Conservation (phyloP, 2,888 invertebrate genomes). For the Omphaloscelis lunosa region DNA sequence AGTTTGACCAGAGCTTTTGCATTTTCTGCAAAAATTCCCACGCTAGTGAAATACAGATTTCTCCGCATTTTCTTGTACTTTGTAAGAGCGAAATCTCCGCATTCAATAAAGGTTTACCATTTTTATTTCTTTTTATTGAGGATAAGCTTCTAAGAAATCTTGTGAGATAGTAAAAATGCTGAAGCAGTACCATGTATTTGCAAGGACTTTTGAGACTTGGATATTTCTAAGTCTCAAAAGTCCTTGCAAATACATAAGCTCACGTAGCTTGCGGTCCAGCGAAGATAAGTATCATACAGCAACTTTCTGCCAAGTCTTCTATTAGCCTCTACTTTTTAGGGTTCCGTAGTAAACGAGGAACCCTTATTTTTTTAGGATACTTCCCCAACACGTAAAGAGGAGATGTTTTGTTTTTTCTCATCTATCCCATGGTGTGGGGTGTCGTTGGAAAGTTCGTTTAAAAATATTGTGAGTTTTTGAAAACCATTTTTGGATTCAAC, state of each 20-base stretch:
- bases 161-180: not conserved
- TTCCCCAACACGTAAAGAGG: too few species aligned
- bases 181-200: not conserved
- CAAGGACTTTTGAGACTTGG: not conserved
- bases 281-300: not conserved
- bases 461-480: too few species aligned
- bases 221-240: too few species aligned
- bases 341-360: too few species aligned
- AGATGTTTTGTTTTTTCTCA: too few species aligned
- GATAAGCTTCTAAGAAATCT: not conserved
- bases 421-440: too few species aligned
- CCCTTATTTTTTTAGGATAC: too few species aligned
- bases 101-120: not conserved
- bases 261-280: not conserved
- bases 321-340: not conserved
- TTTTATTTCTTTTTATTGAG: not conserved
- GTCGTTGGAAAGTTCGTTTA: too few species aligned
- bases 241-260: too few species aligned
- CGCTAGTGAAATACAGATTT: not conserved
- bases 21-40: not conserved
- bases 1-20: not conserved
- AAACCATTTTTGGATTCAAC: too few species aligned
- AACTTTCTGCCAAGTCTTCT: not conserved
- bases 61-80: not conserved
- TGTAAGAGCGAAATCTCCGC: not conserved